Evolutionary conservation across 2,888 invertebrate genomes (phyloP).

Genomic region (Cheilosia scutellata): DNA sequence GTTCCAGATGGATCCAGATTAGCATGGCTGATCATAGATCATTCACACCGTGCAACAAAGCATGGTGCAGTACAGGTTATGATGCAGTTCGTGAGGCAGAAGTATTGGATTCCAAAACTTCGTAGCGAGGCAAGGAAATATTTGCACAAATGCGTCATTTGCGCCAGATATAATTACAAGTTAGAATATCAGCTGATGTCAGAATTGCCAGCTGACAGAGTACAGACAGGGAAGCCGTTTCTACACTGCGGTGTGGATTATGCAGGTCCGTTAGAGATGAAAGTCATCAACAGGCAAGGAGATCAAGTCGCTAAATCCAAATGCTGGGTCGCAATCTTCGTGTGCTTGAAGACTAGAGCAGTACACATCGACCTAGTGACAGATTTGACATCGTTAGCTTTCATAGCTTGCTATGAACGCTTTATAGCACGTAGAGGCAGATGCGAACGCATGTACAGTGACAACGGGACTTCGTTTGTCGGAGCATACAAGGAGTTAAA

Average conservation of each 20-base stretch:
- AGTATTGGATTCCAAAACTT: background rate
- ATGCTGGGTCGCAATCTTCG: constrained; percentile 40
- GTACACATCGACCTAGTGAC: constrained; percentile 41
- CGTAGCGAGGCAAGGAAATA: constrained; percentile 8
- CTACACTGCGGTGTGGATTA: constrained; percentile 34
- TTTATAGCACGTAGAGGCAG: no score
- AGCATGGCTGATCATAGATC: no score
- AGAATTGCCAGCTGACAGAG: constrained; percentile 34
- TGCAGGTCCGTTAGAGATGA: constrained; percentile 41
- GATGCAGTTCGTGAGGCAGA: constrained; percentile 45
- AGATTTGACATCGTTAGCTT: constrained; percentile 17
- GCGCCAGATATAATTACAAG: constrained; percentile 23
- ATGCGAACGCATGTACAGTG: no score
- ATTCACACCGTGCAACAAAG: no score
- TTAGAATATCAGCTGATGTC: constrained; percentile 32
- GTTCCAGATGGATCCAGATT: no score
- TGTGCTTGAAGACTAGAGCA: constrained; percentile 52
- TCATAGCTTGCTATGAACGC: no score
- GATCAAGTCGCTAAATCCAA: constrained; percentile 33
- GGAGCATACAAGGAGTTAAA: no score
- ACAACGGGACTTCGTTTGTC: no score
- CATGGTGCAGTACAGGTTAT: constrained; percentile 33
- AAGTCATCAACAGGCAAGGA: constrained; percentile 27
- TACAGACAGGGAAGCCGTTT: constrained; percentile 36
- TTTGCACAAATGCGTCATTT: constrained; percentile 41